Evolutionary conservation across 2,888 invertebrate species (phyloP), one percentile per base, ranked within the genome.

Genomic region (Antheraea assamensis): DNA sequence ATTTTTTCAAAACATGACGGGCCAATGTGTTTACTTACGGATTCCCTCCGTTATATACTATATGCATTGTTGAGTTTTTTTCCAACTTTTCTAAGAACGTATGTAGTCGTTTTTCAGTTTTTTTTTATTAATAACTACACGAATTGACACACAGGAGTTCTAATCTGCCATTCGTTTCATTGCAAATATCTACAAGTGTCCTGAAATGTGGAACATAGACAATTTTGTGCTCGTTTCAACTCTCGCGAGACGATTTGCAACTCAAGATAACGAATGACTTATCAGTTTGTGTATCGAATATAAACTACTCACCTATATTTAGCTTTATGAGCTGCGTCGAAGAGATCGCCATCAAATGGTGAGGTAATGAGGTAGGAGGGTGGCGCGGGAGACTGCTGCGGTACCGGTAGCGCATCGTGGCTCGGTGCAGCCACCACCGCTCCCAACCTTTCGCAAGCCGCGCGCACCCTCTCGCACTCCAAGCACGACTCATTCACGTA

Each of bases 321-420:
- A 73, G 94, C 93, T 87, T 91, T 92, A 87, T 96, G 96, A 76
- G 98, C 95, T 78, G 95, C 95, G 83, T 96, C 96, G 90, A 96
- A 98, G 76, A 96, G 95, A 76, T 96, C 95, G 72, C 97, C 97
- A 78, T 96, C 96, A 89, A 98, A 98, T 78, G 96, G 96, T 72
- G 96, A 95, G 78, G 97, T 91, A 84, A 98, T 96, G 92, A 97
- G 89, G 86, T 93, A 94, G 81, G 90, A 85, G 71, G 92, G 89
- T 52, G 91, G 87, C 77, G 88, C 87, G 58, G 92, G 89, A 74
- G 90, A 87, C 81, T 86, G 89, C 79, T 85, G 90, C 78, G 89
- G 87, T 82, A 87, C 82, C 79, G 93, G 90, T 85, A 93, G 84
- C 80, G 88, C 84, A 76, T 93, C 92, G 80, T 90, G 85, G 80